phyloP scores from a whole-genome alignment of 2,888 invertebrate genomes.

The Thera obeliscata region DNA sequence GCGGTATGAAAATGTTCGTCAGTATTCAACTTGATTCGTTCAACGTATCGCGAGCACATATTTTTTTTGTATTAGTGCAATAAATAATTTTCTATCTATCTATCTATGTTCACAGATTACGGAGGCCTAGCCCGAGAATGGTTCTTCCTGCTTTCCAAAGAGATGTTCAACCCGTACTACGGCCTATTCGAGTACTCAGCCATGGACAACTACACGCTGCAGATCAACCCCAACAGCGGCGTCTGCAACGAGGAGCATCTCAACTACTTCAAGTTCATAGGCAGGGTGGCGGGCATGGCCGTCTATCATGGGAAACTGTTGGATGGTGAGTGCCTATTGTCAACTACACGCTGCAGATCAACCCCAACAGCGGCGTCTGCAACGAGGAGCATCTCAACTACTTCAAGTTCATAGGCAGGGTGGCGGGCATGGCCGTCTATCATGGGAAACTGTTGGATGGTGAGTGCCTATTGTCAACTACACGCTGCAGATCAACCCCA shows the following conservation, averaged over 20 bases:
- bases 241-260: conserved; percentile 99
- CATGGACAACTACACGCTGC: conserved; percentile 99
- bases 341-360: conserved; percentile 99
- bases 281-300: conserved; percentile 99
- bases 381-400: conserved; percentile 99
- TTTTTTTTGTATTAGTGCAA: too few relatives aligned
- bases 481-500: conserved; percentile 99
- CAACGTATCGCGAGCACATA: too few relatives aligned
- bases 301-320: conserved; percentile 99
- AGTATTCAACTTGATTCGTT: too few relatives aligned
- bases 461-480: conserved; percentile 98
- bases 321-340: conserved; percentile 96
- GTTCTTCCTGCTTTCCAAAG: conserved; percentile 99
- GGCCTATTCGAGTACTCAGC: conserved; percentile 99
- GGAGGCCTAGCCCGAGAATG: conserved; percentile 98
- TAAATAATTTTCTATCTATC: too few relatives aligned
- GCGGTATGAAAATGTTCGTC: too few relatives aligned
- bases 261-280: conserved; percentile 99
- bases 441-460: conserved; percentile 99
- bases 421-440: conserved; percentile 99
- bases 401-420: conserved; percentile 99
- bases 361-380: conserved; percentile 98
- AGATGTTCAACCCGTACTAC: conserved; percentile 99
- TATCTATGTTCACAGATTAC: conserved; percentile 91
- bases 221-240: conserved; percentile 99